Conservation (phyloP, 2,888 invertebrate species). For the Zhuqinia jingwanae region DNA sequence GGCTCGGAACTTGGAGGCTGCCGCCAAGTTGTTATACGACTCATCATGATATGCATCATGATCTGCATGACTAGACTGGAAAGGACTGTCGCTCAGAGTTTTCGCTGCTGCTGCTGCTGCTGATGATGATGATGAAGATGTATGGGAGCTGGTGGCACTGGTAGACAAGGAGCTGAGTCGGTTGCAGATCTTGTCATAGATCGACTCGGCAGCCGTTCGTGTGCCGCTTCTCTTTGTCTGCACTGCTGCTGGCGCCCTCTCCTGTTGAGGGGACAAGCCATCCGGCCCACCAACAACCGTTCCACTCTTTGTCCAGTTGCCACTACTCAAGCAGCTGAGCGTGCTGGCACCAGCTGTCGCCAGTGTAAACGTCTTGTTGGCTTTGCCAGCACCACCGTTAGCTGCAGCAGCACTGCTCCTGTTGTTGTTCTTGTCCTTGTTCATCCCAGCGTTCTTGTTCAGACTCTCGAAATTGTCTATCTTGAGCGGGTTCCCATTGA, state of each 20-base stretch:
- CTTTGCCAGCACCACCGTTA: background rate
- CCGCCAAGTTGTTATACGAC: background rate
- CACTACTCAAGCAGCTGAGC: background rate
- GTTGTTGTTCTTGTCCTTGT: conserved; percentile 70
- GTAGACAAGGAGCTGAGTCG: conserved; percentile 58
- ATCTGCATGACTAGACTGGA: background rate
- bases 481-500: conserved; percentile 66
- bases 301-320: conserved; percentile 14
- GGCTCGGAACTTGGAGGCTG: conserved; percentile 20
- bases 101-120: too few species aligned
- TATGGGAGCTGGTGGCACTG: conserved; percentile 17
- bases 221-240: background rate
- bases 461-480: conserved; percentile 79
- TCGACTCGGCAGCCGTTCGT: conserved; percentile 61
- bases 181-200: conserved; percentile 66
- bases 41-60: too few species aligned
- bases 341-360: background rate
- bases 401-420: background rate
- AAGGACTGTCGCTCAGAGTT: too few species aligned
- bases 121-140: too few species aligned
- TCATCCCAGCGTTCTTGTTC: conserved; percentile 75
- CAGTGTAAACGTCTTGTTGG: conserved; percentile 52
- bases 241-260: background rate
- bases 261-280: background rate
- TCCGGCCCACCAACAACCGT: conserved; percentile 26